A percentile compares a stretch with the other conserved stretches of the same genome.
phyloP scores from a whole-genome alignment of 2,888 invertebrate species.

The Pinctada fucata region DNA sequence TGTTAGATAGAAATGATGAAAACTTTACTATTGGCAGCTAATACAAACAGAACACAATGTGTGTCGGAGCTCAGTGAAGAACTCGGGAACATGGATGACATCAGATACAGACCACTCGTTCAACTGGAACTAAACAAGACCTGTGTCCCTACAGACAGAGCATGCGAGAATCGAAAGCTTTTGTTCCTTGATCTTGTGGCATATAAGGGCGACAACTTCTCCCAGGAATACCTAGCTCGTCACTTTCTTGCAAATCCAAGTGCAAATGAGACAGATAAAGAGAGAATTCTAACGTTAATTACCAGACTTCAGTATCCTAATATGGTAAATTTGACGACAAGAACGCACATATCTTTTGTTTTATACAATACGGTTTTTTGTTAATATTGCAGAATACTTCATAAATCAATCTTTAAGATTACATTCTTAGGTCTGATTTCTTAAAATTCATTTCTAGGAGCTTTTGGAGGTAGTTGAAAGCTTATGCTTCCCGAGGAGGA shows the following conservation, averaged over 20 bases:
- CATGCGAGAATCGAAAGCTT: conserved; percentile 2
- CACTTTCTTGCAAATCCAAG: conserved; percentile 6
- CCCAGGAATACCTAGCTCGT: conserved; percentile 1
- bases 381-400: too few relatives aligned
- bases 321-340: conserved; percentile 1
- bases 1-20: too few relatives aligned
- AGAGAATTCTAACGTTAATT: conserved; percentile 15
- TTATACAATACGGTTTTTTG: too few relatives aligned
- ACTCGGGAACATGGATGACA: neutral
- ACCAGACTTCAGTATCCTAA: neutral
- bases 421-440: neutral
- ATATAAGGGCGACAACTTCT: conserved; percentile 3
- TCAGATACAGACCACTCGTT: neutral
- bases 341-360: too few relatives aligned
- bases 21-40: neutral
- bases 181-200: conserved; percentile 25
- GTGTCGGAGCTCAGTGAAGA: conserved; percentile 14
- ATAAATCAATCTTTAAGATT: neutral
- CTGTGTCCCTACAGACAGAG: conserved; percentile 2
- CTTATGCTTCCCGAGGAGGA: conserved; percentile 31
- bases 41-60: neutral
- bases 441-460: conserved; percentile 31
- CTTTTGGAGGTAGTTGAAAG: conserved; percentile 39
- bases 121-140: neutral
- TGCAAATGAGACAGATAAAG: conserved; percentile 9